phyloP scores from a whole-genome alignment of 2,797 vertebrate species.

The Eulemur coronatus region DNA sequence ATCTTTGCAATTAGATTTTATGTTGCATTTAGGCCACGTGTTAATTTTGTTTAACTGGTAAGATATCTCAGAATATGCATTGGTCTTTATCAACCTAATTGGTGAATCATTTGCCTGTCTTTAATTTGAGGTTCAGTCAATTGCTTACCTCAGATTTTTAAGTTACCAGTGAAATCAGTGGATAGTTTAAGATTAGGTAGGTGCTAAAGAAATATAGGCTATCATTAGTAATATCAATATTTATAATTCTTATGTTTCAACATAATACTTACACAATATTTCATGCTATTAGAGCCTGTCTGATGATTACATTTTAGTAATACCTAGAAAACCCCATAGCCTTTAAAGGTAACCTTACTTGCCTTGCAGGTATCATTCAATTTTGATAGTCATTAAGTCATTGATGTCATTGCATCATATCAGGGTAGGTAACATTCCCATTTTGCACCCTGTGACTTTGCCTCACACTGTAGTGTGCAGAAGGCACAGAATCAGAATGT shows the following conservation, averaged over 20 bases:
- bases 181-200: background rate
- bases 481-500: background rate
- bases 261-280: background rate
- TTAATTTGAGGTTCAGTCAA: background rate
- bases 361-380: background rate
- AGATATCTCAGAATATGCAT: background rate
- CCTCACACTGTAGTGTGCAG: background rate
- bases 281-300: background rate
- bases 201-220: background rate
- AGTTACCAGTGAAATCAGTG: background rate
- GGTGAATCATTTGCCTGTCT: background rate
- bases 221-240: background rate
- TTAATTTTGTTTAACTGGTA: slow-evolving; percentile 9
- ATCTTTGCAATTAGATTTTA: background rate
- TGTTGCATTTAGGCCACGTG: background rate
- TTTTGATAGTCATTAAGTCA: background rate
- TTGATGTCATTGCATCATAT: too few relatives aligned
- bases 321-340: background rate
- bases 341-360: background rate
- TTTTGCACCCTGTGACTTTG: background rate
- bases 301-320: background rate
- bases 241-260: background rate
- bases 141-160: slow-evolving; percentile 26
- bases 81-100: background rate
- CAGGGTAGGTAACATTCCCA: background rate